Evolutionary conservation across 2,888 invertebrate species (phyloP), one percentile per base, ranked within the genome.

Genomic region (Synanthedon tipuliformis): DNA sequence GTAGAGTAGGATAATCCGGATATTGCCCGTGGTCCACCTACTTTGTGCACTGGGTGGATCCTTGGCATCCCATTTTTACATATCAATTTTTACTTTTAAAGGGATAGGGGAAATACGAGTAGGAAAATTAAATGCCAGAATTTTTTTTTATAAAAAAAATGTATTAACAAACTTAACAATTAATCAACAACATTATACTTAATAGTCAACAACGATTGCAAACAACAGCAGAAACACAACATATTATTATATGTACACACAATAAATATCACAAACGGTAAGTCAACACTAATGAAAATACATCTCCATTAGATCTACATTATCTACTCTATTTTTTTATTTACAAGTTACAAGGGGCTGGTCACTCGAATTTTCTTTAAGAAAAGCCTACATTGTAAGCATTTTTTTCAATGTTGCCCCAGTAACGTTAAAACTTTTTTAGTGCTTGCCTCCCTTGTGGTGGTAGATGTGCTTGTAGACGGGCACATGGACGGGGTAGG

Each of bases 381-480:
- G 55, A 52, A 52, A 48, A 34, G 52, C 54, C 51, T 54, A 56
- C 56, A 56, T 53, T 41, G 56, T 54, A 72, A 71, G 75, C 67
- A 75, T 64, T 73, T 53, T 59, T 63, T 61, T 61, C 49, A 52
- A 54, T 54, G 55, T 51, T 51, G 48, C 49, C 49, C 49, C 23
- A 49, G 18, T 23, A 16, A 49, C 49, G 15, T 49, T 12, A 34
- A 50, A 12, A 40, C 18, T 13, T 27, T 41, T 50, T 82, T 86
- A 88, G 75, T 88, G 88, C 66, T 88, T 85, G 73, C 85, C 81
- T 61, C 88, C 86, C 61, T 86, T 84, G 69, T 90, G 89, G 75
- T 92, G 92, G 82, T 92, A 90, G 63, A 93, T 89, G 75, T 93
- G 93, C 72, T 92, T 93, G 84, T 92, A 93, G 15, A 93, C 91